Conservation (phyloP, 2,888 invertebrate genomes). For the Galerucella calmariensis region DNA sequence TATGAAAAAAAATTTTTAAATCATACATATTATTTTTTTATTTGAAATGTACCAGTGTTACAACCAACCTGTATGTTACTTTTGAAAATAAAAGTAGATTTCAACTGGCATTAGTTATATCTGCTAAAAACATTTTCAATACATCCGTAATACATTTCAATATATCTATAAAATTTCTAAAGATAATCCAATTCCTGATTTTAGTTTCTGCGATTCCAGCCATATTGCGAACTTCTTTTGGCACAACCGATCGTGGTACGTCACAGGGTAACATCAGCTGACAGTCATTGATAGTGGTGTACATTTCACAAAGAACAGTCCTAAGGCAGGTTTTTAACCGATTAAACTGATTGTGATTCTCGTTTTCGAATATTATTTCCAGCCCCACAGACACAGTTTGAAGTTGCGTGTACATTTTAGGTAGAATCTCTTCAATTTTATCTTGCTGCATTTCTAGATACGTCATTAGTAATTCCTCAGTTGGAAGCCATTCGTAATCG, state of each 20-base stretch:
- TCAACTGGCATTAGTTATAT: conserved; percentile 6
- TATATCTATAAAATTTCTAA: conserved; percentile 28
- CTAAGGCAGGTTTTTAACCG: conserved; percentile 14
- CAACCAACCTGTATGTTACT: not conserved
- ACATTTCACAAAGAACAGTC: conserved; percentile 28
- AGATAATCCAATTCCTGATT: conserved; percentile 34
- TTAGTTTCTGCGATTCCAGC: conserved; percentile 19
- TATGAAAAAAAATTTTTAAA: not conserved
- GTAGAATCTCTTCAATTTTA: conserved; percentile 25
- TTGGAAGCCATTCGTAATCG: conserved; percentile 22
- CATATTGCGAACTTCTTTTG: conserved; percentile 12
- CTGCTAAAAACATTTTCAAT: conserved; percentile 12
- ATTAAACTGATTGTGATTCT: conserved; percentile 24
- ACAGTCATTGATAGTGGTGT: conserved; percentile 29
- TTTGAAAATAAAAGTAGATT: not conserved
- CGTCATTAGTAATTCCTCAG: conserved; percentile 11
- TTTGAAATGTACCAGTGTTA: not conserved
- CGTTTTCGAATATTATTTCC: conserved; percentile 22
- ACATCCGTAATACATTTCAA: conserved; percentile 26
- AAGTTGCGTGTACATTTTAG: conserved; percentile 28
- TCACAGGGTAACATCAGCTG: conserved; percentile 25
- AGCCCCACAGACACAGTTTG: conserved; percentile 31
- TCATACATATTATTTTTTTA: not conserved
- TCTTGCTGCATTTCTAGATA: conserved; percentile 17
- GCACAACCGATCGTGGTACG: conserved; percentile 25